Base-by-base conservation (phyloP, 2,888 invertebrate genomes). In the Callinectes sapidus region DNA sequence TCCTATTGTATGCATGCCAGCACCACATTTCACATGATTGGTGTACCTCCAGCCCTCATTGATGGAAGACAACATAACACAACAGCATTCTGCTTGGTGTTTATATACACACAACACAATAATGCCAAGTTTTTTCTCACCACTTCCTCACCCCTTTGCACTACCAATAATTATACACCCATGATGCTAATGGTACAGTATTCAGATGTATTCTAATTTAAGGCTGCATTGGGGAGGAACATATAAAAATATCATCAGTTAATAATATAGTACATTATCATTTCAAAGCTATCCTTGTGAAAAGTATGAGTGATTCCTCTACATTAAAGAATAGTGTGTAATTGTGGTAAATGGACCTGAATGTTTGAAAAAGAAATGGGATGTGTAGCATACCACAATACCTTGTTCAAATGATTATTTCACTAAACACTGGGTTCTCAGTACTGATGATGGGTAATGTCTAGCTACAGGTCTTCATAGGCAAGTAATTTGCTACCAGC, bases 21-120 rank as follows among this genome's bases (percentile, higher is more conserved):
- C 28, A 10, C n/a, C 23, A 28, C n/a, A 13, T 13, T 10, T 71
- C 71, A 71, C 28, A 71, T 28, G 28, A 28, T 71, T 71, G n/a
- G 71, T 71, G 71, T n/a, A 28, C 8, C 71, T 71, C n/a, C 28
- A 71, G 71, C 28, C 28, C 6, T 71, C 28, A 71, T 10, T 28
- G n/a, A 71, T 71, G 71, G 71, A 71, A 71, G 71, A 71, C 71
- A 71, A 28, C n/a, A 71, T n/a, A 71, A 71, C 28, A 71, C n/a
- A 71, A 71, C 71, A 71, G 71, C 71, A 71, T 13, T 71, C 6
- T 23, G 28, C 28, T 71, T 71, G 71, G 71, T 28, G 28, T 1
- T 71, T 13, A 71, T 71, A 2, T 71, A 28, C 71, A 71, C 13
- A n/a, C 28, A 13, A 71, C 71, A 28, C 13, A 71, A 28, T 61